phyloP scores from a whole-genome alignment of 1,140 invertebrate species.

The Drosophila ohnishii region DNA sequence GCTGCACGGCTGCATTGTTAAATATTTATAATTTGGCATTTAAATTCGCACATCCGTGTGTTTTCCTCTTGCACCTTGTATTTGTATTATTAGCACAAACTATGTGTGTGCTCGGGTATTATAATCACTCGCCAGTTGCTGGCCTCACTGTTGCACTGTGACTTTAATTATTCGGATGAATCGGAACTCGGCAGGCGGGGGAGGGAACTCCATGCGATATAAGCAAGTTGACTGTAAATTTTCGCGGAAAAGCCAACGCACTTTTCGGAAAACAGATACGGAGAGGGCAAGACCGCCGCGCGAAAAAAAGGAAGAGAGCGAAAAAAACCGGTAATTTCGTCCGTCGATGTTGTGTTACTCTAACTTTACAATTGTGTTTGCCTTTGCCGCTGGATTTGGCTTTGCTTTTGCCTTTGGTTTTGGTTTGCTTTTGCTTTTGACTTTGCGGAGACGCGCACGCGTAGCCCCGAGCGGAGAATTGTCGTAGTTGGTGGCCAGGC shows the following conservation, averaged over 20 bases:
- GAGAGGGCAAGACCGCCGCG: slow-evolving; percentile 42
- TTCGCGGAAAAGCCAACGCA: slow-evolving; percentile 67
- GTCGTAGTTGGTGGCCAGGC: slow-evolving; percentile 12
- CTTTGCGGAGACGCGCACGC: slow-evolving; percentile 57
- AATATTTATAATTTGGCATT: slow-evolving; percentile 54
- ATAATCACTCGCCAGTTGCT: slow-evolving; percentile 35
- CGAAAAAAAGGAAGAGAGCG: slow-evolving; percentile 58
- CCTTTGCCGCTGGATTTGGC: slow-evolving; percentile 33
- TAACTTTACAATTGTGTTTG: slow-evolving; percentile 35
- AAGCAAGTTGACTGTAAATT: slow-evolving; percentile 10
- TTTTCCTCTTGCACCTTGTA: slow-evolving; percentile 14
- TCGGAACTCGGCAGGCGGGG: neutral
- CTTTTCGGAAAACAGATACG: slow-evolving; percentile 57
- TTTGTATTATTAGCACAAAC: slow-evolving; percentile 34
- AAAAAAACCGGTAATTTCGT: slow-evolving; percentile 72
- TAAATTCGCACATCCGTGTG: slow-evolving; percentile 46
- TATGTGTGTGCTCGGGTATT: slow-evolving; percentile 13
- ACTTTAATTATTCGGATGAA: slow-evolving; percentile 24
- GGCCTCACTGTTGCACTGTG: slow-evolving; percentile 36
- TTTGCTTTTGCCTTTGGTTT: slow-evolving; percentile 33
- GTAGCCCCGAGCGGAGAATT: slow-evolving; percentile 41
- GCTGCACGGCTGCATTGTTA: slow-evolving; percentile 53
- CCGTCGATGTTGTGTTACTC: slow-evolving; percentile 32
- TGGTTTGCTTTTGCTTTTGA: slow-evolving; percentile 38
- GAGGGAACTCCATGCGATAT: slow-evolving; percentile 5